These are phyloP conservation scores for Empis stercorea DNA, from an alignment of 2,888 invertebrate species.

Conservation along the genomic window DNA sequence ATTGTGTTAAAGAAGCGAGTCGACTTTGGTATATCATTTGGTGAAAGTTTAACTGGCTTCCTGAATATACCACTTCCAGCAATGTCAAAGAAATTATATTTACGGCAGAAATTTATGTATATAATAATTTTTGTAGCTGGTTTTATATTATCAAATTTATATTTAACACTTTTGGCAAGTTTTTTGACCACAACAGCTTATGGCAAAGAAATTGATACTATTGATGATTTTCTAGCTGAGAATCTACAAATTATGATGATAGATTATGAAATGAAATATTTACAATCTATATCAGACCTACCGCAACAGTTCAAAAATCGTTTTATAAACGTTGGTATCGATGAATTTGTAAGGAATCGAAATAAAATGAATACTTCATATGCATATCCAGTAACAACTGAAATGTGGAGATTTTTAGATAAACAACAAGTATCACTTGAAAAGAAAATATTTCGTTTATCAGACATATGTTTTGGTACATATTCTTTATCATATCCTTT, in stretches of 20 bases:
- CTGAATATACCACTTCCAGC: slow-evolving; percentile 17
- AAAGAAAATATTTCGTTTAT: slow-evolving; percentile 21
- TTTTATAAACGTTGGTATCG: not conserved
- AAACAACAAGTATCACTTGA: slow-evolving; percentile 20
- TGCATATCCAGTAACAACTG: slow-evolving; percentile 24
- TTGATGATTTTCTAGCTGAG: slow-evolving; percentile 21
- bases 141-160: slow-evolving; percentile 21
- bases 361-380: slow-evolving; percentile 20
- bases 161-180: slow-evolving; percentile 25
- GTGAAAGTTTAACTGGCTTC: slow-evolving; percentile 19
- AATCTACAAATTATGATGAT: slow-evolving; percentile 25
- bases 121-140: slow-evolving; percentile 6
- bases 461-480: slow-evolving; percentile 25
- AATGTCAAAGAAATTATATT: slow-evolving; percentile 4
- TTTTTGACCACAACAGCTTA: slow-evolving; percentile 24
- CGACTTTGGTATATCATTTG: slow-evolving; percentile 1
- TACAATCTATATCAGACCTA: not conserved
- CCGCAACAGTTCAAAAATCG: not conserved
- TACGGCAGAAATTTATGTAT: slow-evolving; percentile 14
- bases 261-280: slow-evolving; percentile 26
- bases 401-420: slow-evolving; percentile 23
- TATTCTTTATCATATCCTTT: slow-evolving; percentile 12
- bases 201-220: slow-evolving; percentile 21
- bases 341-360: slow-evolving; percentile 7
- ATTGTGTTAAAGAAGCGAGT: no score